phyloP scores from a whole-genome alignment of 1,140 invertebrate genomes.

The Drosophila guanche region DNA sequence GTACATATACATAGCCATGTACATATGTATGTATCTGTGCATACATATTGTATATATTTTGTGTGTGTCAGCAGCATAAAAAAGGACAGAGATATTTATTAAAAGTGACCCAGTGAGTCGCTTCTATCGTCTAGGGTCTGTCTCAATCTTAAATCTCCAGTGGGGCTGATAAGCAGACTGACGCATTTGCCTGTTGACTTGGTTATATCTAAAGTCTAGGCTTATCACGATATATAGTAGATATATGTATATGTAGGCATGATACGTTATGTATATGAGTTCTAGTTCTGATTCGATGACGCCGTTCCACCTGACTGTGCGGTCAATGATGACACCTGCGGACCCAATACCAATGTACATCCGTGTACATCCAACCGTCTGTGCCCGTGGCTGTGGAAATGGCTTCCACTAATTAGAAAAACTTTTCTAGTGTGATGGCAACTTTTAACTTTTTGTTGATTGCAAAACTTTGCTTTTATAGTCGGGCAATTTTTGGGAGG shows the following conservation, averaged over 20 bases:
- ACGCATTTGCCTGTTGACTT: constrained; percentile 40
- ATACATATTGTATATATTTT: no score
- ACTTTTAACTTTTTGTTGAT: constrained; percentile 76
- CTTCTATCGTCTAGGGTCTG: constrained; percentile 26
- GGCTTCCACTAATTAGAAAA: constrained; percentile 70
- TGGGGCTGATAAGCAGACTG: constrained; percentile 33
- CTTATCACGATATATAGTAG: constrained; percentile 29
- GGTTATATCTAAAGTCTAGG: constrained; percentile 45
- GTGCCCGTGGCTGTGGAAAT: neutral
- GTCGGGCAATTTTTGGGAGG: neutral
- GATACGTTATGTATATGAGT: constrained; percentile 23
- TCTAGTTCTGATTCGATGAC: constrained; percentile 31
- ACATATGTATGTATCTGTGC: neutral
- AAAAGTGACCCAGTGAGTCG: constrained; percentile 27
- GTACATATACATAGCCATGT: neutral
- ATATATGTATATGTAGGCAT: neutral
- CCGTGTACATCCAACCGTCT: no score
- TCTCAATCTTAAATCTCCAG: constrained; percentile 41
- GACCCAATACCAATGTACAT: constrained; percentile 10
- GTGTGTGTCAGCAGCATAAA: no score
- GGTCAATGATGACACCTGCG: constrained; percentile 41
- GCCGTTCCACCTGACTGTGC: constrained; percentile 5
- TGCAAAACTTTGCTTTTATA: constrained; percentile 71
- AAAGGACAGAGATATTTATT: neutral
- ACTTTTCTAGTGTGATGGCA: constrained; percentile 58